Base-by-base conservation (phyloP, 2,888 invertebrate genomes). In the Melinopterus prodromus region DNA sequence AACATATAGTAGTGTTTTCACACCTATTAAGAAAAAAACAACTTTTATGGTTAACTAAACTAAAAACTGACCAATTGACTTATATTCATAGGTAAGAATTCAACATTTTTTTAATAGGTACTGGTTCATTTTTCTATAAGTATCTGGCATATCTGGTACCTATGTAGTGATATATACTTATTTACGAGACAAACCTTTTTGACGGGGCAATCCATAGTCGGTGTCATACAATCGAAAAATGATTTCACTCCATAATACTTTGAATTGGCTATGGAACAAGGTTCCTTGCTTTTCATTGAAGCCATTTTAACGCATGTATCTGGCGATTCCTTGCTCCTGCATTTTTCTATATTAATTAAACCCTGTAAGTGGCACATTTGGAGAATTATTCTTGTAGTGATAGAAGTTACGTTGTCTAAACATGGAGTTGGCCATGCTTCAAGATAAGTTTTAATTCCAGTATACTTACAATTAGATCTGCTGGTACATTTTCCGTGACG, bases 211-310 rank as follows among this genome's bases (percentile, higher is more conserved):
- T 36, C 16, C 15, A 35, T 35, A 74, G n/a, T 12, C 0, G 71
- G 71, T 12, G 5, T 36, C 36, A 35, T 6, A 35, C 74, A 74
- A 26, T 74, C 74, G 16, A 35, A 35, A 36, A 74, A 36, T 6
- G 36, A 74, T 74, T 74, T 74, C n/a, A 74, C 35, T 26, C 74
- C 74, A 35, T 74, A 74, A 74, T 35, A n/a, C n/a, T 74, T 37
- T 3, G 74, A 74, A 7, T n/a, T n/a, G 6, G 36, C 35, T 26
- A 74, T 74, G n/a, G 35, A 15, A 37, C 37, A 74, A 35, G 74
- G 74, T 74, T 74, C 37, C 35, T 74, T 74, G 7, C 35, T 74
- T 26, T 37, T 35, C 12, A 74, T 74, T 74, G 35, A n/a, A 74
- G 35, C 15, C 7, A 74, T 16, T 36, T 74, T 74, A n/a, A 35